Evolutionary conservation across 2,888 invertebrate genomes (phyloP).

Genomic region (Diadromus collaris): DNA sequence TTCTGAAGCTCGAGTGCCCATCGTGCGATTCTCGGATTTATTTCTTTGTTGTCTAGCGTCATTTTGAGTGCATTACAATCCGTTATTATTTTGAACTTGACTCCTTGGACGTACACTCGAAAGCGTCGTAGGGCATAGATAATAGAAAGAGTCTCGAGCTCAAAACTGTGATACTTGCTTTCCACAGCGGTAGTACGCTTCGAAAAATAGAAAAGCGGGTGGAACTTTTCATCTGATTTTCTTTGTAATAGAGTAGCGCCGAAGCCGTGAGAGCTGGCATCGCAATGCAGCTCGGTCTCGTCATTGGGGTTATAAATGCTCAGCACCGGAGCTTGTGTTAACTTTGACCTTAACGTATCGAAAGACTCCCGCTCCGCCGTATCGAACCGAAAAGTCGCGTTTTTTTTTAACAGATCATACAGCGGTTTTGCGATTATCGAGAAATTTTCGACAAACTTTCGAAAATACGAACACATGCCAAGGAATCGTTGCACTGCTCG

Average conservation of each 20-base stretch:
- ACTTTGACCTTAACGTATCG: conserved; percentile 33
- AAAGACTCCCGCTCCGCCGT: conserved; percentile 16
- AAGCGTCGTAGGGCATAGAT: conserved; percentile 67
- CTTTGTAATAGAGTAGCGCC: conserved; percentile 72
- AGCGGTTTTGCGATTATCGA: conserved; percentile 28
- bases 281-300: conserved; percentile 74
- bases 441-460: conserved; percentile 28
- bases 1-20: conserved; percentile 68
- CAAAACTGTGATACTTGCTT: conserved; percentile 72
- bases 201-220: conserved; percentile 73
- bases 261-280: conserved; percentile 71
- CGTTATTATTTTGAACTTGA: conserved; percentile 69
- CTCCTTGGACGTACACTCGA: conserved; percentile 66
- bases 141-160: conserved; percentile 68
- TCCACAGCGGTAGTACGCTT: conserved; percentile 68
- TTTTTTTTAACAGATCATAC: conserved; percentile 19
- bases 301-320: conserved; percentile 69
- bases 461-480: conserved; percentile 23
- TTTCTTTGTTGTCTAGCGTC: conserved; percentile 68
- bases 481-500: conserved; percentile 58
- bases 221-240: conserved; percentile 66
- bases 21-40: conserved; percentile 69
- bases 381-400: conserved; percentile 8
- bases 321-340: conserved; percentile 66
- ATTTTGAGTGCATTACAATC: conserved; percentile 69